Conservation (phyloP, 2,113 vertebrate genomes). For the Oncorhynchus mykiss region DNA sequence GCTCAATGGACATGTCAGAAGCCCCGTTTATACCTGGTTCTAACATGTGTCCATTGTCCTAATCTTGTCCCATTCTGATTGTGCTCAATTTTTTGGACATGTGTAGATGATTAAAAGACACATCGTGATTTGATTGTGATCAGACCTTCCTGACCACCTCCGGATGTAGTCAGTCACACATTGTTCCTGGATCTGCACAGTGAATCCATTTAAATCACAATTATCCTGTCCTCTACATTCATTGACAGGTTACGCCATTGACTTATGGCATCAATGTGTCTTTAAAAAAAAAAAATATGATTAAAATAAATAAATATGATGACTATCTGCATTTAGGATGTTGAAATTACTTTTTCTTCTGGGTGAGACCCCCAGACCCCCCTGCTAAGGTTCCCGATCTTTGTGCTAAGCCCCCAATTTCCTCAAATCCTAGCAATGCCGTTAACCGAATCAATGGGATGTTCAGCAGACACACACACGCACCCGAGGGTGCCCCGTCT, state of each 20-base stretch:
- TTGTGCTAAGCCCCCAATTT: neutral
- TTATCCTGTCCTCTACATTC: neutral
- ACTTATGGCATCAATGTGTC: neutral
- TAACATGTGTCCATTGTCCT: neutral
- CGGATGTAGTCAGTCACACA: too few species aligned
- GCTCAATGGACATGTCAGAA: too few species aligned
- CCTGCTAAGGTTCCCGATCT: constrained; percentile 9
- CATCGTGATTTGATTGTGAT: too few species aligned
- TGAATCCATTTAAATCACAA: too few species aligned
- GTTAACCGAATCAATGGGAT: constrained; percentile 29
- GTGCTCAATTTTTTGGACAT: too few species aligned
- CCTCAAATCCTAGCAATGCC: neutral
- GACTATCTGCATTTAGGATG: neutral
- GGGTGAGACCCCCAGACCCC: too few species aligned
- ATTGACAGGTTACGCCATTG: neutral
- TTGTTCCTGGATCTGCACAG: too few species aligned
- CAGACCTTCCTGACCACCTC: too few species aligned
- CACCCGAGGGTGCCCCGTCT: neutral
- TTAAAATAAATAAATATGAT: constrained; percentile 4
- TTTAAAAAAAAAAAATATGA: constrained; percentile 4
- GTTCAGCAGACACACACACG: constrained; percentile 4
- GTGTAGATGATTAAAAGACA: too few species aligned
- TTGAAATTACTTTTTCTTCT: neutral
- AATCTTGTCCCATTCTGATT: too few species aligned
- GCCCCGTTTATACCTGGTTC: neutral